Evolutionary conservation across 2,113 vertebrate genomes (phyloP), one percentile per base, ranked within the genome.

Genomic region (Sclerurus mexicanus): DNA sequence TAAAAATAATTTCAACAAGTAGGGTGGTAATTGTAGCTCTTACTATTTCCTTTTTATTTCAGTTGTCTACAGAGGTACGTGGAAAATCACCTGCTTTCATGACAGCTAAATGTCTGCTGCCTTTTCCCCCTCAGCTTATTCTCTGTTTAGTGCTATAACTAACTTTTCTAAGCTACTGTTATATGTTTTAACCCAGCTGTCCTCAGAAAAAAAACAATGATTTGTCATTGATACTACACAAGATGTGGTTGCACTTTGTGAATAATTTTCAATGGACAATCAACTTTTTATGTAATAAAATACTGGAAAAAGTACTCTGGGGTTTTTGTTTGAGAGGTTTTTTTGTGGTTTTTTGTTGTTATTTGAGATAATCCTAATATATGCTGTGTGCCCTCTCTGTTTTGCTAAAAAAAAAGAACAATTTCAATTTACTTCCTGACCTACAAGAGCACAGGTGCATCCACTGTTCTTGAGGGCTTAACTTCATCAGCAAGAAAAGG

Each of bases 251-350:
- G 87, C 62, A 55, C 58, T 94, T 60, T 60, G 84, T 66, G 47
- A 89, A 81, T 33, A 55, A 82, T 47, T 94, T 95, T 37, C 42
- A 47, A 56, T 74, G 47, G 93, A 96, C 87, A 95, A 90, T 95
- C 77, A 92, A 59, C 42, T 63, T 91, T 90, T 93, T 87, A 75
- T 62, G 28, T 88, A 89, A 91, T 91, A 94, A 96, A 96, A 94
- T 62, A 53, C 3, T 37, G 25, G 25, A 80, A 74, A 44, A n/a
- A 87, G 14, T 68, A 31, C 12, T 35, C 39, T 66, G 53, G 30
- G 10, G 4, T 66, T 56, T 30, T 35, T 47, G 39, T 67, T 24
- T 11, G 8, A 49, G 47, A 24, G 28, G 0, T 16, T 33, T 40
- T 42, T 39, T 14, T 10, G 7, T 6, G 33, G 4, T 20, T 27